Percentiles rank a stretch among this genome's conserved stretches.
phyloP scores from a whole-genome alignment of 2,888 invertebrate species.

The Blastobasis adustella region DNA sequence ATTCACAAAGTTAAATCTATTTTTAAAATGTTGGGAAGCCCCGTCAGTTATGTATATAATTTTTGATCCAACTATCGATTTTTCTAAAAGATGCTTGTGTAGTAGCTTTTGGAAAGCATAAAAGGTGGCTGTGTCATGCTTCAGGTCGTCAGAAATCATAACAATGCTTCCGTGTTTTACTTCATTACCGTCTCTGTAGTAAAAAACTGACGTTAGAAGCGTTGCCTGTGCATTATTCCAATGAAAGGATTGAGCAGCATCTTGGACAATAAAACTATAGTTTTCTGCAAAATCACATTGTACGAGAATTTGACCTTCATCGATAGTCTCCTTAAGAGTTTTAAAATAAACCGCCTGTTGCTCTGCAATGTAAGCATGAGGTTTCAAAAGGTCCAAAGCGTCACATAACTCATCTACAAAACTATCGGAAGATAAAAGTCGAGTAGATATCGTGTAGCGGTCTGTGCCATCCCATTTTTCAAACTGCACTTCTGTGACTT shows the following conservation, averaged over 20 bases:
- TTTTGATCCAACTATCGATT: too few relatives aligned
- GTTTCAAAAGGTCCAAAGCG: too few relatives aligned
- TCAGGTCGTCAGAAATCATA: conserved; percentile 16
- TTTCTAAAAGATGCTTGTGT: too few relatives aligned
- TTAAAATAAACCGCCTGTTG: conserved; percentile 12
- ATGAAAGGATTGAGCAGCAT: conserved; percentile 10
- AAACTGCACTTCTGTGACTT: too few relatives aligned
- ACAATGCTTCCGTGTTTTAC: conserved; percentile 15
- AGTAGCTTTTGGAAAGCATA: conserved; percentile 14
- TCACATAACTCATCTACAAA: too few relatives aligned
- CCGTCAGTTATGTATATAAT: too few relatives aligned
- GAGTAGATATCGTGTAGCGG: too few relatives aligned
- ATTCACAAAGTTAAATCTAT: too few relatives aligned
- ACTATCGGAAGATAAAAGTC: too few relatives aligned
- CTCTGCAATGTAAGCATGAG: conserved; percentile 12
- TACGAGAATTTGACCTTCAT: conserved; percentile 7
- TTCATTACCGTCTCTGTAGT: conserved; percentile 9
- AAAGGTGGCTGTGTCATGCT: conserved; percentile 15
- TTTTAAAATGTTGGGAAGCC: too few relatives aligned
- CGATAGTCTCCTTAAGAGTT: conserved; percentile 9
- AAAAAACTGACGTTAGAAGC: too few relatives aligned
- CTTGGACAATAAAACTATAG: conserved; percentile 8
- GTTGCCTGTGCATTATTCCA: conserved; percentile 14
- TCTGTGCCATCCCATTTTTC: too few relatives aligned
- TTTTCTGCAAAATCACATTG: conserved; percentile 11